phyloP scores from a whole-genome alignment of 2,888 invertebrate genomes.

The Nomada hirtipes region DNA sequence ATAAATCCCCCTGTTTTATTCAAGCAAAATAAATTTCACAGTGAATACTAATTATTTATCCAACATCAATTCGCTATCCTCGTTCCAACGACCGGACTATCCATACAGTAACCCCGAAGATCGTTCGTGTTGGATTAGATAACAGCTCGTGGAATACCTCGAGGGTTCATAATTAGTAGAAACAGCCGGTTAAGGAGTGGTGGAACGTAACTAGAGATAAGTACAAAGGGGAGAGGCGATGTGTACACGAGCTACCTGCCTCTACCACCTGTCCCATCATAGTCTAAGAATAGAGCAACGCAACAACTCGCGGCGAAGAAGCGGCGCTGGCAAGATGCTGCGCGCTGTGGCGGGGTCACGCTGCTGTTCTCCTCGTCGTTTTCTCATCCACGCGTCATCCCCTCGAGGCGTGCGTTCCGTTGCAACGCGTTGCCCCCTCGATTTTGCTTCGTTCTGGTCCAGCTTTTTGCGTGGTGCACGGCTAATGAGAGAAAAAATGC shows the following conservation, averaged over 20 bases:
- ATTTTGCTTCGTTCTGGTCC: conserved; percentile 29
- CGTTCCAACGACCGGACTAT: no score
- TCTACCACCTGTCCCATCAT: conserved; percentile 81
- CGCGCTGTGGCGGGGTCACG: conserved; percentile 61
- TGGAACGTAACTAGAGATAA: conserved; percentile 57
- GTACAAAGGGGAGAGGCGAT: conserved; percentile 43
- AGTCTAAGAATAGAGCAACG: conserved; percentile 81
- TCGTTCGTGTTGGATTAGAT: conserved; percentile 9
- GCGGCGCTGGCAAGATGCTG: conserved; percentile 67
- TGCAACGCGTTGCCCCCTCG: conserved; percentile 33
- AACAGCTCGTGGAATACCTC: conserved; percentile 17
- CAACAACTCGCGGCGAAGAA: conserved; percentile 57
- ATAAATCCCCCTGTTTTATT: no score
- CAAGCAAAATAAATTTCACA: no score
- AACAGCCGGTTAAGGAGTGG: conserved; percentile 51
- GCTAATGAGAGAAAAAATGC: no score
- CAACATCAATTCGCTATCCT: no score
- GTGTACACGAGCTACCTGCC: conserved; percentile 58
- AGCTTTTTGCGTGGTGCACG: conserved; percentile 50
- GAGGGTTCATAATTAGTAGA: conserved; percentile 59
- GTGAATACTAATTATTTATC: no score
- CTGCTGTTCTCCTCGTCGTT: conserved; percentile 55
- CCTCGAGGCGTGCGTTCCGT: conserved; percentile 27
- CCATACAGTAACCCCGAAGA: no score
- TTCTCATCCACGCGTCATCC: conserved; percentile 57